phyloP scores from a whole-genome alignment of 2,113 vertebrate genomes.

The Blennius ocellaris region DNA sequence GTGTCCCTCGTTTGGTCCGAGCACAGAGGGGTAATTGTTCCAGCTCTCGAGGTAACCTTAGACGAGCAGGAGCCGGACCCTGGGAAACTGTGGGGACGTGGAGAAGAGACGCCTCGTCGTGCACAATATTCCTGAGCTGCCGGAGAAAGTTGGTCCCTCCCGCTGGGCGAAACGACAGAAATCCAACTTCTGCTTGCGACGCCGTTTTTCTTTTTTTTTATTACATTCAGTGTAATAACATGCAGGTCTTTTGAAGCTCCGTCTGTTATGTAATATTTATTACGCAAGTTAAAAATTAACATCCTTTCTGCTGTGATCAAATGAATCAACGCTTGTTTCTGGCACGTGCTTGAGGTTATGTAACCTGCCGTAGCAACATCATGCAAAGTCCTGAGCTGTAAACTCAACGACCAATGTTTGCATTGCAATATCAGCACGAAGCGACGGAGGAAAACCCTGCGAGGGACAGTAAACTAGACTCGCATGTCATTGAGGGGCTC shows the following conservation, averaged over 20 bases:
- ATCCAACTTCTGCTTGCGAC: not conserved
- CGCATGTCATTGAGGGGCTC: not conserved
- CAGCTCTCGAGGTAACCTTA: slow-evolving; percentile 2
- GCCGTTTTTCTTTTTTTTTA: not conserved
- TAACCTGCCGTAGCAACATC: slow-evolving; percentile 28
- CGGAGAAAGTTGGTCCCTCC: not conserved
- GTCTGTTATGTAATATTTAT: not conserved
- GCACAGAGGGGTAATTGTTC: slow-evolving; percentile 7
- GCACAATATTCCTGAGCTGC: not conserved
- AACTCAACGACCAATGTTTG: slow-evolving; percentile 41
- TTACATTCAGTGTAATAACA: not conserved
- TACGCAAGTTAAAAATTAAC: not conserved
- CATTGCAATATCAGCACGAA: slow-evolving; percentile 13
- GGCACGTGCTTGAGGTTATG: not conserved
- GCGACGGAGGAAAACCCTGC: not conserved
- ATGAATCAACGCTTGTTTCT: not conserved
- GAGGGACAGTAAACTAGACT: not conserved
- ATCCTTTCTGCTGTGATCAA: not conserved
- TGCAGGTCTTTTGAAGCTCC: not conserved
- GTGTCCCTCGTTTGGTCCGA: slow-evolving; percentile 1
- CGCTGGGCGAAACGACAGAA: not conserved
- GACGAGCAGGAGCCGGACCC: not conserved
- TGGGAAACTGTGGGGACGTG: slow-evolving; percentile 3
- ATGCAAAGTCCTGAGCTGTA: slow-evolving; percentile 23
- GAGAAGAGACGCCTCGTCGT: not conserved